Evolutionary conservation across 1,140 invertebrate species (phyloP).

Genomic region (Trichogramma pretiosum): DNA sequence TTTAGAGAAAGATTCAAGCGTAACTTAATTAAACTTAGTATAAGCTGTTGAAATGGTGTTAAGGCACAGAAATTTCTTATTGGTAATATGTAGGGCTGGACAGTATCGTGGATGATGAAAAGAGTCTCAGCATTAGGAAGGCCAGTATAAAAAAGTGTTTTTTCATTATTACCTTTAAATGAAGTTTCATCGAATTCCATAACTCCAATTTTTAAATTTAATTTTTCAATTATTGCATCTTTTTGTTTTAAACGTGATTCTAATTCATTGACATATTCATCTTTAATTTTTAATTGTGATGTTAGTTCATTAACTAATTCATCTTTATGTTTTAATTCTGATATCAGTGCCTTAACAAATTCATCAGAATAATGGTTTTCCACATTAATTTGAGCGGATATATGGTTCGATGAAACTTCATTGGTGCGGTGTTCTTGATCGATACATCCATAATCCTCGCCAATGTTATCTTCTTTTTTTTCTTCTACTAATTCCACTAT

Average conservation of each 20-base stretch:
- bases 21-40: slow-evolving; percentile 4
- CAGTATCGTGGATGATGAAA: not conserved
- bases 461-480: no score
- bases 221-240: not conserved
- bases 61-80: not conserved
- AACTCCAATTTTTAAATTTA: not conserved
- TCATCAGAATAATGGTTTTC: no score
- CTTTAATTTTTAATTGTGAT: not conserved
- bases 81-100: not conserved
- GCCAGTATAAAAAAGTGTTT: slow-evolving; percentile 7
- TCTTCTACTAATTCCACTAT: no score
- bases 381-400: no score
- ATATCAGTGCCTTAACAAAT: not conserved
- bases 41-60: not conserved
- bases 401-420: no score
- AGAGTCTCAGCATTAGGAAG: slow-evolving; percentile 1
- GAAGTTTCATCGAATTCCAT: not conserved
- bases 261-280: not conserved
- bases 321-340: not conserved
- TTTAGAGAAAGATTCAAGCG: slow-evolving; percentile 3
- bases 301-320: not conserved
- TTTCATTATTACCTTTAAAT: not conserved
- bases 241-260: not conserved
- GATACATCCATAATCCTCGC: no score
- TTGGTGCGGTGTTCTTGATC: no score